These are phyloP conservation scores for Leptoclinus maculatus DNA, from an alignment of 2,797 vertebrate genomes.

Conservation along the genomic window DNA sequence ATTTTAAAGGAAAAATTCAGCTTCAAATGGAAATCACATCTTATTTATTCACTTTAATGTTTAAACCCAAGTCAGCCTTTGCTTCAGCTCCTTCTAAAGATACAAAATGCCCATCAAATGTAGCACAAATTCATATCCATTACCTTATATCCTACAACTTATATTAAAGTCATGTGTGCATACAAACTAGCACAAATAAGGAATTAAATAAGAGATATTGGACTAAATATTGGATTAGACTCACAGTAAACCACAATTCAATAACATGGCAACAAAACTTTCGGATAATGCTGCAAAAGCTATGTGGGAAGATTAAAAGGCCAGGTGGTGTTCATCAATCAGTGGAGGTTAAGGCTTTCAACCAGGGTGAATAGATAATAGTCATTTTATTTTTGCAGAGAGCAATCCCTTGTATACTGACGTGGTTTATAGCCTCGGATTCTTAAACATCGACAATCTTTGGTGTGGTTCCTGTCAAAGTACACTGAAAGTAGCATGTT, in stretches of 20 bases:
- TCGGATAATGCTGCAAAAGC: not conserved
- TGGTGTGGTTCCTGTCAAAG: no score
- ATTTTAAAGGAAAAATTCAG: not conserved
- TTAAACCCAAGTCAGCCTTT: not conserved
- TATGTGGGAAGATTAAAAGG: not conserved
- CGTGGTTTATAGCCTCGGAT: not conserved
- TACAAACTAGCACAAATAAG: not conserved
- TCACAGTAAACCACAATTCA: not conserved
- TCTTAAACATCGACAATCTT: not conserved
- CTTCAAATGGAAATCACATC: slow-evolving; percentile 2
- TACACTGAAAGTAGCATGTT: not conserved
- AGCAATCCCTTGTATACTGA: not conserved
- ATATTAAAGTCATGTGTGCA: not conserved
- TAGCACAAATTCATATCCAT: not conserved
- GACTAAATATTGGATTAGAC: not conserved
- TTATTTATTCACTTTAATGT: not conserved
- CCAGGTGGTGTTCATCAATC: not conserved
- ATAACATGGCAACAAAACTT: not conserved
- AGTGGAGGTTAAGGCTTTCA: not conserved
- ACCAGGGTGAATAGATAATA: not conserved
- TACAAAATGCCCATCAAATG: not conserved
- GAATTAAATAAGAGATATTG: not conserved
- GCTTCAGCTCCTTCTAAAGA: not conserved
- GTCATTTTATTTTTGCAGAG: not conserved
- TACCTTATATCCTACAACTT: not conserved